phyloP scores from a whole-genome alignment of 2,797 vertebrate species.

The Falco biarmicus region DNA sequence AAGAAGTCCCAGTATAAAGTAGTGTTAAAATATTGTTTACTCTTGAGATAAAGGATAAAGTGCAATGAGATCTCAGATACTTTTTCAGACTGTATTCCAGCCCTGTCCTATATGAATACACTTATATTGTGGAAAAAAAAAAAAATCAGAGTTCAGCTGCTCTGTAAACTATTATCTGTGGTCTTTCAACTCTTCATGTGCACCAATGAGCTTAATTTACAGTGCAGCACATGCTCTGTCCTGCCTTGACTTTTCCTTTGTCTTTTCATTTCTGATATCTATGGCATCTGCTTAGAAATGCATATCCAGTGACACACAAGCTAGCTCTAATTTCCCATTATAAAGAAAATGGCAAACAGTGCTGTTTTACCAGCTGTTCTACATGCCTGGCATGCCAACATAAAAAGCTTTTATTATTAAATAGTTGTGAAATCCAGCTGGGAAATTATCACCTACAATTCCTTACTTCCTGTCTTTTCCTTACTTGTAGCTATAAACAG shows the following conservation, averaged over 20 bases:
- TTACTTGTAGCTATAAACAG: constrained; percentile 47
- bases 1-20: not conserved
- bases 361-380: constrained; percentile 71
- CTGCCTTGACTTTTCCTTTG: constrained; percentile 16
- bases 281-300: constrained; percentile 60
- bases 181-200: not conserved
- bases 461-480: constrained; percentile 45
- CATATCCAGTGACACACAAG: constrained; percentile 5
- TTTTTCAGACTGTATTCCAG: not conserved
- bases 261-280: constrained; percentile 14
- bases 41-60: not conserved
- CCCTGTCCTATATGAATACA: not conserved
- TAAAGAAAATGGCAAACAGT: constrained; percentile 29
- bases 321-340: constrained; percentile 34
- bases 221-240: not conserved
- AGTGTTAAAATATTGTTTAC: not conserved
- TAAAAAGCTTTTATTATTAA: constrained; percentile 53
- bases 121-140: not conserved
- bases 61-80: not conserved
- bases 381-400: not conserved
- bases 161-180: not conserved
- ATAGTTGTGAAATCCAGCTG: constrained; percentile 63
- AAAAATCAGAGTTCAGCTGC: not conserved
- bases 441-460: constrained; percentile 61
- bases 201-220: constrained; percentile 1